phyloP scores from a whole-genome alignment of 2,888 invertebrate species.

The Netelia inedita region DNA sequence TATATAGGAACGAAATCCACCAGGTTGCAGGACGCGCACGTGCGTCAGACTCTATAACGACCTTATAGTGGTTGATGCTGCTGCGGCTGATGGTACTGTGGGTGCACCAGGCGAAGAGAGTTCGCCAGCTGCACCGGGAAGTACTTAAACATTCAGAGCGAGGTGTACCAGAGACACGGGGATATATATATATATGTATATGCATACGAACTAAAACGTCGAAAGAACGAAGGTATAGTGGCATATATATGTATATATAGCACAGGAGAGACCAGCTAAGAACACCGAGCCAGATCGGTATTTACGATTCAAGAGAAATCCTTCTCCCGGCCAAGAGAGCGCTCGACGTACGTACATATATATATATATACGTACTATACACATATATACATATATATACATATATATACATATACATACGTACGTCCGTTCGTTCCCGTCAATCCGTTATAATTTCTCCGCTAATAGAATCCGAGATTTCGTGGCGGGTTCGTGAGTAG shows the following conservation, averaged over 20 bases:
- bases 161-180: constrained; percentile 64
- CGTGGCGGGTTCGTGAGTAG: constrained; percentile 81
- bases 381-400: constrained; percentile 45
- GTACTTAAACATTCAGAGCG: constrained; percentile 79
- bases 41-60: constrained; percentile 46
- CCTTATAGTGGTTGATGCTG: constrained; percentile 44
- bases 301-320: constrained; percentile 82
- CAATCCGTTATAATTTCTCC: constrained; percentile 85
- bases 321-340: constrained; percentile 71
- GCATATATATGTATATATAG: not conserved
- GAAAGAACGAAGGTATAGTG: constrained; percentile 25
- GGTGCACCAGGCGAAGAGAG: constrained; percentile 47
- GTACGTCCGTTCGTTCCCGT: constrained; percentile 76
- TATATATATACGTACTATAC: not conserved
- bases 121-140: constrained; percentile 79
- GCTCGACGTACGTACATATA: constrained; percentile 34
- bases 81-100: constrained; percentile 48
- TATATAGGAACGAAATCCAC: constrained; percentile 32
- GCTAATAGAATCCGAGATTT: constrained; percentile 85
- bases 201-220: constrained; percentile 17
- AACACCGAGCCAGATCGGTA: constrained; percentile 75
- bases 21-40: constrained; percentile 60
- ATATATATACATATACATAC: constrained; percentile 59
- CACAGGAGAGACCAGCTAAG: constrained; percentile 34
- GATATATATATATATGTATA: constrained; percentile 4